A percentile compares a stretch with the other conserved stretches of the same genome.
These are phyloP conservation scores for Gymnothorax reevesii DNA, from an alignment of 2,797 vertebrate species.

Conservation along the genomic window DNA sequence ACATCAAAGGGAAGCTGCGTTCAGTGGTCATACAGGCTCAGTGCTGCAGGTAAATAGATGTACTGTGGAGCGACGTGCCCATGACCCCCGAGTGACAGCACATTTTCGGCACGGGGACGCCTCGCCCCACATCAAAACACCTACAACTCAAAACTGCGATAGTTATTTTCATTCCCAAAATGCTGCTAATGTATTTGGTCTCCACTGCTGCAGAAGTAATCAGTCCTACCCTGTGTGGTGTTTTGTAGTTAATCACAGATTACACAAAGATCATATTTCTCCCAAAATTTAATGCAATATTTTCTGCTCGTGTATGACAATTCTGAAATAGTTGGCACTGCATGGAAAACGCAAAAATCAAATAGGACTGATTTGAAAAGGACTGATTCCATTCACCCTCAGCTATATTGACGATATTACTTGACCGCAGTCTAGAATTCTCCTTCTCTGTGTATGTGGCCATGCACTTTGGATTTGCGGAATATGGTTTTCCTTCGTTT, in stretches of 20 bases:
- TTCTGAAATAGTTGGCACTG: too few relatives aligned
- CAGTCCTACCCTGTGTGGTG: background rate
- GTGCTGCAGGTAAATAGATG: slow-evolving; percentile 66
- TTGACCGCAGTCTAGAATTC: too few relatives aligned
- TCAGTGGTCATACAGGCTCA: slow-evolving; percentile 50
- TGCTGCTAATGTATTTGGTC: background rate
- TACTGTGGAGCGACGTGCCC: slow-evolving; percentile 75
- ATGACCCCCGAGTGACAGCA: slow-evolving; percentile 69
- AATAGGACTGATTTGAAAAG: too few relatives aligned
- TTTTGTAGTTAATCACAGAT: background rate
- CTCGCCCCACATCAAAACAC: slow-evolving; percentile 13
- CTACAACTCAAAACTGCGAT: slow-evolving; percentile 25
- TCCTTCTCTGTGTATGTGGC: too few relatives aligned
- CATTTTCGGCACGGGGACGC: slow-evolving; percentile 65
- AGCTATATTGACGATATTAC: too few relatives aligned
- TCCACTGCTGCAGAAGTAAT: background rate
- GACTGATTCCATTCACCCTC: too few relatives aligned
- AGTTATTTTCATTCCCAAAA: slow-evolving; percentile 22
- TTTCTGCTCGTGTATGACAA: background rate
- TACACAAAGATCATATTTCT: background rate
- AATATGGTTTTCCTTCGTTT: too few relatives aligned
- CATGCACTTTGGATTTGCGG: too few relatives aligned
- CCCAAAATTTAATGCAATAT: background rate
- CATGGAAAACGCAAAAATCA: too few relatives aligned
- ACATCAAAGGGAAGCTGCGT: slow-evolving; percentile 67